phyloP scores from a whole-genome alignment of 2,797 vertebrate species.

The Sitta carolinensis region DNA sequence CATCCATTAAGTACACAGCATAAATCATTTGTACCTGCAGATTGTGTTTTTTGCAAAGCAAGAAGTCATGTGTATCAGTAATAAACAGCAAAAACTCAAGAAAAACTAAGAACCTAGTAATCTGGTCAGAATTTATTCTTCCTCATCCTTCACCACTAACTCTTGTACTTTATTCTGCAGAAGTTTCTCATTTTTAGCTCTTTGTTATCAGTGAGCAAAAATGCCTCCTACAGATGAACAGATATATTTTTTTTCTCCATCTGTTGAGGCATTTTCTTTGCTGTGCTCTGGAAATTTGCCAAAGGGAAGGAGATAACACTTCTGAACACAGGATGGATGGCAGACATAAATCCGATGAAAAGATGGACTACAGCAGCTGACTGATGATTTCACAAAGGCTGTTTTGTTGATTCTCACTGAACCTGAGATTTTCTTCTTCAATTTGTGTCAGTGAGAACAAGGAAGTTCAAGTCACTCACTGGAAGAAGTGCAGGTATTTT shows the following conservation, averaged over 20 bases:
- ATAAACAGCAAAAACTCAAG: background rate
- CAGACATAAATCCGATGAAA: background rate
- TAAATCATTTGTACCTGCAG: background rate
- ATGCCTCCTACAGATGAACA: conserved; percentile 10
- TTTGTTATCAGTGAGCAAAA: conserved; percentile 23
- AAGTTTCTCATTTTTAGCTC: background rate
- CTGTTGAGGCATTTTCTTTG: background rate
- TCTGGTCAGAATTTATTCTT: background rate
- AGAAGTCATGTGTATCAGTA: background rate
- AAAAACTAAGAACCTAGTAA: background rate
- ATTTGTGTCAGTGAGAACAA: background rate
- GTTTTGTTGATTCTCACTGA: background rate
- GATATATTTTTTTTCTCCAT: background rate
- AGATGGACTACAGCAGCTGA: background rate
- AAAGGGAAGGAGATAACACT: conserved; percentile 35
- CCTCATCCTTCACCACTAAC: background rate
- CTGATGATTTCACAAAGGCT: conserved; percentile 11
- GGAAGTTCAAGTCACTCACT: background rate
- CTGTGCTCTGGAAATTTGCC: conserved; percentile 23
- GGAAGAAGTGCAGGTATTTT: background rate
- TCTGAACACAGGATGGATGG: background rate
- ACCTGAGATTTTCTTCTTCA: background rate
- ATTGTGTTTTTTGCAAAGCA: background rate
- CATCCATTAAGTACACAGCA: background rate
- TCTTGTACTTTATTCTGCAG: background rate